A percentile compares a stretch with the other conserved stretches of the same genome.
phyloP scores from a whole-genome alignment of 2,113 vertebrate genomes.

The Phrynosoma platyrhinos region DNA sequence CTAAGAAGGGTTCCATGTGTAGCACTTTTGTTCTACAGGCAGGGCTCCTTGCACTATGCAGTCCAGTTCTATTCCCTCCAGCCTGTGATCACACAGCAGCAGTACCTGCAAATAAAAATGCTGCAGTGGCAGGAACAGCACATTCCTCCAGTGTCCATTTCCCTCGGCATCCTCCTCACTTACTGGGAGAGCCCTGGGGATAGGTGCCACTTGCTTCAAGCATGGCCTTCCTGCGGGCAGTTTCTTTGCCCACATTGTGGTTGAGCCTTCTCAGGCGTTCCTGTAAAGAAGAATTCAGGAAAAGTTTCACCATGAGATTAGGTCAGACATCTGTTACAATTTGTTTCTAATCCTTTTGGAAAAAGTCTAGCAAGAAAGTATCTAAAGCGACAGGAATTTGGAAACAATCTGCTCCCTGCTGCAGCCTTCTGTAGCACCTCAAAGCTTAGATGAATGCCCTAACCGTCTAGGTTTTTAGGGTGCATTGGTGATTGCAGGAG shows the following conservation, averaged over 20 bases:
- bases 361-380: no score
- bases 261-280: slow-evolving; percentile 91
- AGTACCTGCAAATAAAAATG: not conserved
- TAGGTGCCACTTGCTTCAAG: slow-evolving; percentile 89
- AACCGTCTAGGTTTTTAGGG: no score
- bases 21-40: not conserved
- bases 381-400: no score
- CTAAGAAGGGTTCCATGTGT: not conserved
- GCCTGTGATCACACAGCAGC: not conserved
- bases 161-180: slow-evolving; percentile 60
- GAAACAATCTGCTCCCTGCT: no score
- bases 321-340: not conserved
- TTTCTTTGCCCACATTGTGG: slow-evolving; percentile 96
- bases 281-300: slow-evolving; percentile 49
- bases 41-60: not conserved
- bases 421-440: no score
- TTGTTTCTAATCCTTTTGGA: not conserved
- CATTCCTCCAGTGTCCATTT: not conserved
- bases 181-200: slow-evolving; percentile 85
- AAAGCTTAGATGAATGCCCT: no score
- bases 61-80: no score
- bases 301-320: not conserved
- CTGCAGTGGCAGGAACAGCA: not conserved
- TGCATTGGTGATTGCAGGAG: no score
- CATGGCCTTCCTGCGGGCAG: slow-evolving; percentile 89